phyloP scores from a whole-genome alignment of 2,888 invertebrate species.

The Sarcophaga variegata region DNA sequence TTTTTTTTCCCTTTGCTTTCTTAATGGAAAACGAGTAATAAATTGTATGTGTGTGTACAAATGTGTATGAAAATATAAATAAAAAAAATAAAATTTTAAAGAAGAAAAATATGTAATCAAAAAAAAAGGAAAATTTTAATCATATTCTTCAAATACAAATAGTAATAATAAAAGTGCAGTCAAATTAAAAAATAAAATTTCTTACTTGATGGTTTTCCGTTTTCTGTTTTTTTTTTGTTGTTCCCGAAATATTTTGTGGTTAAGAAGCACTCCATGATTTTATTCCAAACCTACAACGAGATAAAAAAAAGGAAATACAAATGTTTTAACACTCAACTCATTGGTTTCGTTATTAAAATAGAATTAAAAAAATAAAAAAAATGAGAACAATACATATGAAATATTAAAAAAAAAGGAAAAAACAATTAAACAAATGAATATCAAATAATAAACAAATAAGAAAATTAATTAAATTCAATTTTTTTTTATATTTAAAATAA shows the following conservation, averaged over 20 bases:
- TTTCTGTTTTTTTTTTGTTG: background rate
- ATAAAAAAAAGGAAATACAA: slow-evolving; percentile 39
- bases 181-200: no score
- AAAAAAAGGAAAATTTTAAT: background rate
- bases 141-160: no score
- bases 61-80: slow-evolving; percentile 8
- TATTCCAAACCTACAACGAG: slow-evolving; percentile 56
- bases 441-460: slow-evolving; percentile 16
- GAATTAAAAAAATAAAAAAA: slow-evolving; percentile 22
- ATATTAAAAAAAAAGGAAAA: background rate
- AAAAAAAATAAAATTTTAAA: background rate
- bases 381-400: background rate
- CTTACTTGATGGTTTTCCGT: no score
- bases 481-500: slow-evolving; percentile 21
- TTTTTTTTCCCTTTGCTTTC: no score
- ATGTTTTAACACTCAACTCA: slow-evolving; percentile 40
- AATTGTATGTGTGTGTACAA: background rate
- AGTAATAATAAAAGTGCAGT: slow-evolving; percentile 1
- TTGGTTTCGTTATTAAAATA: slow-evolving; percentile 60
- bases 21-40: background rate
- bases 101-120: background rate
- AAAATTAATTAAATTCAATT: slow-evolving; percentile 3
- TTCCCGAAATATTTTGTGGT: slow-evolving; percentile 2
- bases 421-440: slow-evolving; percentile 17
- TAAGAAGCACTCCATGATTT: slow-evolving; percentile 14